Evolutionary conservation across 2,797 vertebrate species (phyloP).

Genomic region (Antrozous pallidus): DNA sequence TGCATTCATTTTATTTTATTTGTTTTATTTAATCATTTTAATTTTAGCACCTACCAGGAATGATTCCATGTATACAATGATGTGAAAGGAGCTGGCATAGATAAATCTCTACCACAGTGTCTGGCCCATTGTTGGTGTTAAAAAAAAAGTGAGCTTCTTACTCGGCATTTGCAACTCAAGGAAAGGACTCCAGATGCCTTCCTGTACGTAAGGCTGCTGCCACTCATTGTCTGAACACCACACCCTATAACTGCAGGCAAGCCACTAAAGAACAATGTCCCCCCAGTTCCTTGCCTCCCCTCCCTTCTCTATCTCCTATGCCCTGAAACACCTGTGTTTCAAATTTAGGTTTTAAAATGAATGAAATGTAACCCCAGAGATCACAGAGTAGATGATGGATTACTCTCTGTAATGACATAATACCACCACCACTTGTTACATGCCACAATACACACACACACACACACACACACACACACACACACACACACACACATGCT

Average conservation of each 20-base stretch:
- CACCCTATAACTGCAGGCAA: neutral
- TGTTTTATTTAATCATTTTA: neutral
- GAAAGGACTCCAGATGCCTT: neutral
- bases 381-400: neutral
- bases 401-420: neutral
- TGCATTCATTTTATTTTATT: neutral
- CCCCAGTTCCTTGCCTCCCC: rapidly evolving
- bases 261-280: neutral
- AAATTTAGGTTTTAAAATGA: neutral
- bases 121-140: neutral
- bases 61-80: neutral
- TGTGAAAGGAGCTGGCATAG: neutral
- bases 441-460: too few species aligned
- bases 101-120: neutral
- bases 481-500: too few species aligned
- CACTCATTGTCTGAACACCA: too few species aligned
- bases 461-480: neutral
- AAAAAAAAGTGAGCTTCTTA: neutral
- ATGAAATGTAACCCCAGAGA: neutral
- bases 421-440: neutral
- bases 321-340: neutral
- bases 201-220: neutral
- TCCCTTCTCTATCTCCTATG: neutral
- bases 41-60: neutral
- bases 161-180: neutral